Evolutionary conservation across 2,888 invertebrate genomes (phyloP).

Genomic region (Orthosia cruda): DNA sequence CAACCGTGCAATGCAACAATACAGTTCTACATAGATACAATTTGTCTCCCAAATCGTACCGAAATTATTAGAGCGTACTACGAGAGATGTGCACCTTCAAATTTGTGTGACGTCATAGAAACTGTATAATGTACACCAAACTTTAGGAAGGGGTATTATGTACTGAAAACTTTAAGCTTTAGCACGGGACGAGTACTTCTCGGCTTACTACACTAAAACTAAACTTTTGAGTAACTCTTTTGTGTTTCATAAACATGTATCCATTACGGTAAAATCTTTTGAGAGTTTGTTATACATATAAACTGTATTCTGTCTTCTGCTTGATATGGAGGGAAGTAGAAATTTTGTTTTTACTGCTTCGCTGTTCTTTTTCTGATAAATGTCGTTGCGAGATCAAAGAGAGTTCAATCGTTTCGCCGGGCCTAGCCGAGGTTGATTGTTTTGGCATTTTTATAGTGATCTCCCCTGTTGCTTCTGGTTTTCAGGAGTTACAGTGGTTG

Average conservation of each 20-base stretch:
- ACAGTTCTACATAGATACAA: neutral
- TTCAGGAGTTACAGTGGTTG: too few relatives aligned
- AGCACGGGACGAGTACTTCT: constrained; percentile 8
- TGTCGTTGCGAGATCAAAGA: too few relatives aligned
- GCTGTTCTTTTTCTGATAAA: too few relatives aligned
- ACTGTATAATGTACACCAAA: constrained; percentile 42
- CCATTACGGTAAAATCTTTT: constrained; percentile 10
- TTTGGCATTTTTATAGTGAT: too few relatives aligned
- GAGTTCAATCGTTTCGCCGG: too few relatives aligned
- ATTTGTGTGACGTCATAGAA: constrained; percentile 46
- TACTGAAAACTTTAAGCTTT: constrained; percentile 44
- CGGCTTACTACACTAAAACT: constrained; percentile 23
- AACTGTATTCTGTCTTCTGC: neutral
- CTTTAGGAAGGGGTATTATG: constrained; percentile 46
- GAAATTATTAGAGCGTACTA: constrained; percentile 40
- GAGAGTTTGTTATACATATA: neutral
- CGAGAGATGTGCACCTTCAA: constrained; percentile 26
- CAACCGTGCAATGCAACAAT: neutral
- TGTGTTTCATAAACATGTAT: neutral
- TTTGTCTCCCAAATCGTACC: constrained; percentile 16
- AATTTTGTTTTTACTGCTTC: too few relatives aligned
- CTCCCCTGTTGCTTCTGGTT: too few relatives aligned
- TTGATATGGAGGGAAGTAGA: neutral
- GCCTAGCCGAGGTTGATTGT: too few relatives aligned
- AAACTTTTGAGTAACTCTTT: constrained; percentile 20